Evolutionary conservation across 2,113 vertebrate species (phyloP).

Genomic region (Crotalus horridus): DNA sequence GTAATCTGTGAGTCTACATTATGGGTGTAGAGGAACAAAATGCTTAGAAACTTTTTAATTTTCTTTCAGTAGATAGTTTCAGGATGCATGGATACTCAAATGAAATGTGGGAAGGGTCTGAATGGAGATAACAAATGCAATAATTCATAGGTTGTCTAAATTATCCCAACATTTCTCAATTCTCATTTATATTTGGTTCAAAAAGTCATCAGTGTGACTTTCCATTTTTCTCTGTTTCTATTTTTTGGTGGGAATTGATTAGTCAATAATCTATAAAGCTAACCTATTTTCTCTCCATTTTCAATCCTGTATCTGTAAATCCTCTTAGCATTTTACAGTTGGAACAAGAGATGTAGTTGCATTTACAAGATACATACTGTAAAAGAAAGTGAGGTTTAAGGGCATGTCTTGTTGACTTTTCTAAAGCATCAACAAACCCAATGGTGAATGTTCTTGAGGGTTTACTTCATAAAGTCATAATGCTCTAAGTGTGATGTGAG

Average conservation of each 20-base stretch:
- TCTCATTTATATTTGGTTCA: not conserved
- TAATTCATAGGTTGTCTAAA: not conserved
- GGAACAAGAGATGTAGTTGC: constrained; percentile 35
- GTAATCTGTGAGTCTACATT: too few relatives aligned
- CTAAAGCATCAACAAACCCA: constrained; percentile 48
- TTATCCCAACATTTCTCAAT: not conserved
- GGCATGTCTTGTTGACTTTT: constrained; percentile 42
- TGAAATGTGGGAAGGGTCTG: not conserved
- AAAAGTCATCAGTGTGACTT: constrained; percentile 39
- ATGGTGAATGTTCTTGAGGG: constrained; percentile 20
- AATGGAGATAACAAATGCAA: not conserved
- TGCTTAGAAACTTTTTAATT: not conserved
- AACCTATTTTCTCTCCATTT: constrained; percentile 5
- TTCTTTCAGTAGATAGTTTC: not conserved
- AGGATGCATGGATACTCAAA: not conserved
- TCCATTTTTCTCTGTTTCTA: constrained; percentile 15
- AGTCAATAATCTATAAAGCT: constrained; percentile 14
- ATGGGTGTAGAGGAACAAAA: not conserved
- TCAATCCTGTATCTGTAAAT: constrained; percentile 19
- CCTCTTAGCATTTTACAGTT: constrained; percentile 29
- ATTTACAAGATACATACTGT: constrained; percentile 13
- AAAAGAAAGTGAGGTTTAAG: constrained; percentile 23
- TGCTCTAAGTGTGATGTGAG: not conserved
- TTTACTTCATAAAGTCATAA: constrained; percentile 49
- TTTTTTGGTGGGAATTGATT: constrained; percentile 15